Percentiles rank a stretch among this genome's conserved stretches.
phyloP scores from a whole-genome alignment of 2,888 invertebrate genomes.

The Scaptomyza flava region DNA sequence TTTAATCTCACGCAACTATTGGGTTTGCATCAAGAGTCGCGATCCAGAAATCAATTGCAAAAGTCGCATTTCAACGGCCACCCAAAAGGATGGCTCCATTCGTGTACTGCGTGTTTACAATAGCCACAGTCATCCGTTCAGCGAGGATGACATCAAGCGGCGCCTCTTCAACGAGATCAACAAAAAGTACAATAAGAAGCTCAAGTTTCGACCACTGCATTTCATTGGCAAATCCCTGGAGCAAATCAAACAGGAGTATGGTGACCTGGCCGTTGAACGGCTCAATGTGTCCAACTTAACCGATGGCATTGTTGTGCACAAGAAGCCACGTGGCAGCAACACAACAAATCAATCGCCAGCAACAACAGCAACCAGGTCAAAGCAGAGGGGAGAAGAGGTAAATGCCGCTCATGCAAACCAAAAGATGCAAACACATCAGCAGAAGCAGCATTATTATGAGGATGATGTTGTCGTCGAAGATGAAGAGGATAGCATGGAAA shows the following conservation, averaged over 20 bases:
- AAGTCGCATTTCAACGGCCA: slow-evolving; percentile 78
- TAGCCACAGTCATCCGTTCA: slow-evolving; percentile 72
- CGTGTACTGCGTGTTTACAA: slow-evolving; percentile 77
- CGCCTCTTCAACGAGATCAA: slow-evolving; percentile 78
- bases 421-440: slow-evolving; percentile 8
- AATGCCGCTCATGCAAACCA: not conserved
- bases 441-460: slow-evolving; percentile 33
- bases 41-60: slow-evolving; percentile 76
- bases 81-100: slow-evolving; percentile 69
- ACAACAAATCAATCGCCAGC: slow-evolving; percentile 4
- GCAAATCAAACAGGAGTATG: slow-evolving; percentile 77
- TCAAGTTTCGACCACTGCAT: slow-evolving; percentile 69
- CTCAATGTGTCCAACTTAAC: slow-evolving; percentile 64
- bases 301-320: slow-evolving; percentile 66
- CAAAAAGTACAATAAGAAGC: slow-evolving; percentile 67
- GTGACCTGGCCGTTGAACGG: slow-evolving; percentile 69
- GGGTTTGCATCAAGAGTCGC: slow-evolving; percentile 81
- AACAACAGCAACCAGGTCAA: not conserved
- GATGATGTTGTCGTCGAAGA: slow-evolving; percentile 42
- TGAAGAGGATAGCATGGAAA: slow-evolving; percentile 25
- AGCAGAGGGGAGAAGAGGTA: not conserved
- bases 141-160: slow-evolving; percentile 77
- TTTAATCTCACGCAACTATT: slow-evolving; percentile 76
- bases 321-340: slow-evolving; percentile 54
- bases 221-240: slow-evolving; percentile 71